phyloP scores from a whole-genome alignment of 2,888 invertebrate species.

The Lasioglossum morio region DNA sequence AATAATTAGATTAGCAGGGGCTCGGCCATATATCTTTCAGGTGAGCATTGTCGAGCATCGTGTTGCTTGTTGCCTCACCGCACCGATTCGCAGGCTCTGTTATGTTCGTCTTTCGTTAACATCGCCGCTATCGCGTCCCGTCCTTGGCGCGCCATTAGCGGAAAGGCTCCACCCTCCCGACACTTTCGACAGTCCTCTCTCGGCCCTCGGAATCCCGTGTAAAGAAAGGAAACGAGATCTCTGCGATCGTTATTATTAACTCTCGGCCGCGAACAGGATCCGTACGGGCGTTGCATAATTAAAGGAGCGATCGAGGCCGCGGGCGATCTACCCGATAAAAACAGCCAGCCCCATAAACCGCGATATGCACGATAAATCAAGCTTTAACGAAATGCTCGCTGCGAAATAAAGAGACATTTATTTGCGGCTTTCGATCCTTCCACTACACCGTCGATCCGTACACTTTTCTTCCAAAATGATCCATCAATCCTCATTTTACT shows the following conservation, averaged over 20 bases:
- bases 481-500: not conserved
- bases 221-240: constrained; percentile 37
- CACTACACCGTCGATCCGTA: not conserved
- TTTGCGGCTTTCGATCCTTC: constrained; percentile 67
- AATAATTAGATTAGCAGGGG: not conserved
- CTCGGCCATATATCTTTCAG: not conserved
- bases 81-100: not conserved
- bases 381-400: constrained; percentile 63
- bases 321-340: constrained; percentile 54
- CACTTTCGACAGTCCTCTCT: constrained; percentile 15
- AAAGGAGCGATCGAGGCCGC: constrained; percentile 58
- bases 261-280: constrained; percentile 38
- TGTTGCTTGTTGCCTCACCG: not conserved
- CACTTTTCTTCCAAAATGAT: not conserved
- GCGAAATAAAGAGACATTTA: constrained; percentile 79
- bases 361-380: constrained; percentile 64
- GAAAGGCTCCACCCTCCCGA: constrained; percentile 27
- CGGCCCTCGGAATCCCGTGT: constrained; percentile 22
- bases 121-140: constrained; percentile 4
- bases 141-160: constrained; percentile 12
- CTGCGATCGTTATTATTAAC: constrained; percentile 46
- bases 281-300: constrained; percentile 58
- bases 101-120: not conserved
- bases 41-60: not conserved
- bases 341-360: constrained; percentile 20